phyloP scores from a whole-genome alignment of 2,797 vertebrate species.

The Acanthurus tractus region DNA sequence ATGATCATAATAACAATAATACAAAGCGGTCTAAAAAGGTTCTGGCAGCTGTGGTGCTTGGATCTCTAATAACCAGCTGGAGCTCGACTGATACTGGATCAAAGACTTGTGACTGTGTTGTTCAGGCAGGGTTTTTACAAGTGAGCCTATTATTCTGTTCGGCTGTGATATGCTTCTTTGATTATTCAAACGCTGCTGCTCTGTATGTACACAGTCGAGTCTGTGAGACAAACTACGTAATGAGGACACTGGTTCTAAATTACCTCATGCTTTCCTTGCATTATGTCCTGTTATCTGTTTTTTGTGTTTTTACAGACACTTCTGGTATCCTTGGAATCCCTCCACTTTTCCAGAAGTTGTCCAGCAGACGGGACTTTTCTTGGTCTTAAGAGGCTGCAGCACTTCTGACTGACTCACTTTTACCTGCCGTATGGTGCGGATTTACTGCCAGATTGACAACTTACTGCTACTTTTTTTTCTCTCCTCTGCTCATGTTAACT shows the following conservation, averaged over 20 bases:
- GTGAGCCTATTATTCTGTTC: constrained; percentile 14
- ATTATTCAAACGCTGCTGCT: constrained; percentile 5
- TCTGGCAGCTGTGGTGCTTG: background rate
- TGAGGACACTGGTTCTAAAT: constrained; percentile 2
- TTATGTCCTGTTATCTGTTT: background rate
- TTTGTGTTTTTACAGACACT: background rate
- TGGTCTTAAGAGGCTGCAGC: no score
- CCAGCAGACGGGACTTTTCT: no score
- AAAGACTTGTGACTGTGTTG: constrained; percentile 1
- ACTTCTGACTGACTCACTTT: no score
- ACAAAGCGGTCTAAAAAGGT: no score
- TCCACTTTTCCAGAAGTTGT: no score
- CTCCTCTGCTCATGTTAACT: no score
- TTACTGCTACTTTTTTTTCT: no score
- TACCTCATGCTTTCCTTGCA: background rate
- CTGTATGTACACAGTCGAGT: background rate
- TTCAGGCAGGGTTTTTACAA: background rate
- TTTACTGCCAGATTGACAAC: no score
- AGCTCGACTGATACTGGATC: constrained; percentile 19
- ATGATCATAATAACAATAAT: no score
- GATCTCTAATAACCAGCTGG: constrained; percentile 16
- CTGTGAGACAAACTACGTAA: constrained; percentile 6
- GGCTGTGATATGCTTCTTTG: constrained; percentile 3
- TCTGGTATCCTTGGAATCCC: no score
- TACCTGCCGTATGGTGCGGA: no score